Conservation (phyloP, 2,888 invertebrate species). For the Podabrus alpinus region DNA sequence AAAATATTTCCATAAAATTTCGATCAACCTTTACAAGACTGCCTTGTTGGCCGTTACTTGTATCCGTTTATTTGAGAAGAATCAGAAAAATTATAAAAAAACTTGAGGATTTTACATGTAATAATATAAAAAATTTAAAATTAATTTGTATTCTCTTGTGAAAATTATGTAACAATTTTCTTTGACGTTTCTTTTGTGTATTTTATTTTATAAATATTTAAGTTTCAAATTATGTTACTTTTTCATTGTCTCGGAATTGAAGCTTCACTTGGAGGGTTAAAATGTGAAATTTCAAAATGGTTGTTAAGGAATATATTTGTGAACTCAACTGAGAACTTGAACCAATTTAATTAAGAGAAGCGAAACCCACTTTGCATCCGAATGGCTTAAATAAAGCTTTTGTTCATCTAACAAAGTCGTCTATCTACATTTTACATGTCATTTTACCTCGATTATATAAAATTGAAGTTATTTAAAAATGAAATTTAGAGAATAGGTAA, state of each 20-base stretch:
- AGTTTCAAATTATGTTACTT: constrained; percentile 6
- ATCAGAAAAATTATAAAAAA: background rate
- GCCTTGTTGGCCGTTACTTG: no score
- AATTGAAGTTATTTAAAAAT: background rate
- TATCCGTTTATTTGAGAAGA: no score
- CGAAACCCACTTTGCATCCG: constrained; percentile 44
- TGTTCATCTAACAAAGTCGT: constrained; percentile 27
- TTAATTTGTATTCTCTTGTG: background rate
- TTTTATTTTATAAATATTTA: constrained; percentile 12
- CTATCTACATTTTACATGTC: constrained; percentile 15
- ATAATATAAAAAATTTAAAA: background rate
- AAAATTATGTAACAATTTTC: background rate
- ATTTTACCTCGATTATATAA: constrained; percentile 11
- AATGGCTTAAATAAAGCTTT: constrained; percentile 35
- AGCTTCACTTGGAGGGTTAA: constrained; percentile 19
- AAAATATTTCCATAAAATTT: no score
- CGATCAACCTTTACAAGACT: no score
- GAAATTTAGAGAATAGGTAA: background rate
- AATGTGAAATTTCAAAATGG: constrained; percentile 30
- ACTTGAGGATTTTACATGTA: background rate
- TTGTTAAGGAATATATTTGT: constrained; percentile 26
- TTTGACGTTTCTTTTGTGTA: background rate
- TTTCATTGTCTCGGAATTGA: constrained; percentile 23
- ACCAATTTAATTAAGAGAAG: constrained; percentile 46
- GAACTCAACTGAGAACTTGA: constrained; percentile 28